Evolutionary conservation across 2,888 invertebrate species (phyloP), one percentile per base, ranked within the genome.

Genomic region (Nymphalis c-album): DNA sequence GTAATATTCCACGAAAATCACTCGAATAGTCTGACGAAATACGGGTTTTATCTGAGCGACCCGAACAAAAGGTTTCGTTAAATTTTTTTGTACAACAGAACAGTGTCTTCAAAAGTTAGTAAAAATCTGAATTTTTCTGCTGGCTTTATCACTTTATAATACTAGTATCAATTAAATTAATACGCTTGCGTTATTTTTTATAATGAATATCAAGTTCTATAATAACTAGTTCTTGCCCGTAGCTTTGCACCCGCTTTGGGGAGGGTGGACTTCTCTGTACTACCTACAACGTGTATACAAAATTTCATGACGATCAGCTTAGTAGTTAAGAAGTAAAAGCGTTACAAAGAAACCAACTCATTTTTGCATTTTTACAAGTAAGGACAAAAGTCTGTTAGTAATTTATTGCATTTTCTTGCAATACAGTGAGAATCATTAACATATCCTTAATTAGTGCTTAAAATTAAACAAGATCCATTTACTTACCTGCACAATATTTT

Each of bases 131-230:
- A 6, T 51, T 51, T 22, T 51, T 51, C 20, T 51, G 6, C 26
- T 22, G 22, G 13, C 16, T 22, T 13, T 22, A 51, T 50, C 51
- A 51, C 51, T 51, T 51, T 51, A 22, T 22, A 17, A 22, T 13
- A 16, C 16, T 51, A 26, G 22, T 51, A 22, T 51, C 22, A 60
- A 65, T 63, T 20, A 63, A 47, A 20, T 47, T 60, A 50, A 64
- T 31, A 48, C 47, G n/a, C 40, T 13, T 13, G 6, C 18, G 2
- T 26, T 35, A 47, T 26, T n/a, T 50, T 60, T 50, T 60, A 60
- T 35, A 60, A 48, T 60, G 26, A 60, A 45, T 46, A 40, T 7
- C 1, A 20, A 18, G 20, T 40, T 18, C 8, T 20, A 10, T 50
- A 3, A 50, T 4, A 4, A 10, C 7, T 31, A 6, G 26, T 31